Percentiles rank a stretch among this genome's conserved stretches.
Evolutionary conservation across 2,113 vertebrate genomes (phyloP).

Genomic region (Forbesichthys papilliferus): DNA sequence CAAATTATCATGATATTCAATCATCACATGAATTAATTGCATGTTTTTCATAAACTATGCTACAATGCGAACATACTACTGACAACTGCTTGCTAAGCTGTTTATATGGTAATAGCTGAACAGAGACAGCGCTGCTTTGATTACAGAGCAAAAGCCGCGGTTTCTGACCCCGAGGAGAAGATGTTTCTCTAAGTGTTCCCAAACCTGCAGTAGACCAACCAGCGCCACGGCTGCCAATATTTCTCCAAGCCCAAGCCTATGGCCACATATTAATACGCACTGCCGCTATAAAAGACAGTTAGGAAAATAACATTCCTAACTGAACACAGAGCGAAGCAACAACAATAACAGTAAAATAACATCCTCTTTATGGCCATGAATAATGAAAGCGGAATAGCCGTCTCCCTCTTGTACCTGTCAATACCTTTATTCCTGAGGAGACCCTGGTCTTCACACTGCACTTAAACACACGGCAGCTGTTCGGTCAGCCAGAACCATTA

Average conservation of each 20-base stretch:
- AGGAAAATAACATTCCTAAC: conserved; percentile 69
- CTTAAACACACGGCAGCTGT: conserved; percentile 70
- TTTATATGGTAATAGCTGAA: conserved; percentile 35
- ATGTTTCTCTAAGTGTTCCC: conserved; percentile 38
- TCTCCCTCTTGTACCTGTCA: conserved; percentile 65
- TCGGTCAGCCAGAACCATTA: conserved; percentile 55
- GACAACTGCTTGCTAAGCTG: conserved; percentile 14
- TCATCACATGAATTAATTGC: background rate
- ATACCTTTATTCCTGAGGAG: conserved; percentile 66
- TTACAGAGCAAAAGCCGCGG: conserved; percentile 31
- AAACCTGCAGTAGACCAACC: conserved; percentile 47
- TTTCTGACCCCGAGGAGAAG: conserved; percentile 49
- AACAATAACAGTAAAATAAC: conserved; percentile 71
- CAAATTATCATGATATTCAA: too few species aligned
- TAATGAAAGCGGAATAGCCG: conserved; percentile 75
- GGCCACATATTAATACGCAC: conserved; percentile 58
- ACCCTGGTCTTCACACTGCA: conserved; percentile 69
- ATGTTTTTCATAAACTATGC: background rate
- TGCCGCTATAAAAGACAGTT: conserved; percentile 61
- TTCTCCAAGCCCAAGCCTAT: conserved; percentile 36
- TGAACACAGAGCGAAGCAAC: conserved; percentile 52
- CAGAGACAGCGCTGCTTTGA: conserved; percentile 36
- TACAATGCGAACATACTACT: background rate
- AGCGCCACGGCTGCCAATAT: conserved; percentile 36
- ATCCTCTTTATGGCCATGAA: conserved; percentile 77